Base-by-base conservation (phyloP, 2,113 vertebrate genomes). In the Odocoileus hemionus region DNA sequence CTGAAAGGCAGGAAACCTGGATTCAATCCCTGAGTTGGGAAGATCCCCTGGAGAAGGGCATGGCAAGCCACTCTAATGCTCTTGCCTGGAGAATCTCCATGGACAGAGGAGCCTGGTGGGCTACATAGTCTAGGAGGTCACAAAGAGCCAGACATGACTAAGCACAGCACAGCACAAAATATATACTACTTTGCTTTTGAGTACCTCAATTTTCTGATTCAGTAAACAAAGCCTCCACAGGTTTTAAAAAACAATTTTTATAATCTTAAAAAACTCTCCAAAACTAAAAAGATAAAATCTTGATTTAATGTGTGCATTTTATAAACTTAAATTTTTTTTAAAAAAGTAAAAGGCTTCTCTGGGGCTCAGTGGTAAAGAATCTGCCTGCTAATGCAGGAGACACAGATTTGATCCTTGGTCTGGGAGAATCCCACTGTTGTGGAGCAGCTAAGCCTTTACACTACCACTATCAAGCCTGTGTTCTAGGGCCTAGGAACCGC, bases 101-200 rank as follows among this genome's bases (percentile, higher is more conserved):
- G n/a, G 67, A 70, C 67, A 70, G 67, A 70, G n/a, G 5, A 23
- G 67, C 19, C 67, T 39, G 19, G n/a, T 39, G n/a, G n/a, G 19
- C 67, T 70, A 11, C 12, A 12, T 23, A 23, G 67, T 39, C n/a
- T 36, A 70, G 11, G 67, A 0, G 5, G n/a, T 70, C 67, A 39
- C 10, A 6, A 70, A 39, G 67, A 39, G n/a, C 39, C 0, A 0
- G n/a, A 70, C n/a, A 6, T 0, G 1, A 70, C 19, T 23, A 70
- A 70, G 67, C 67, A 70, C 67, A 39, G 67, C 67, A 70, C 67
- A 70, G n/a, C 19, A 13, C n/a, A 39, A 39, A n/a, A 39, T 23
- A 6, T 70, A 39, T 70, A 4, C 0, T 39, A 50, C 76, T 86
- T 88, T 92, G 25, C 23, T 76, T 89, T 89, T 60, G 30, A 94